Evolutionary conservation across 2,888 invertebrate species (phyloP).

Genomic region (Ophion costatus): DNA sequence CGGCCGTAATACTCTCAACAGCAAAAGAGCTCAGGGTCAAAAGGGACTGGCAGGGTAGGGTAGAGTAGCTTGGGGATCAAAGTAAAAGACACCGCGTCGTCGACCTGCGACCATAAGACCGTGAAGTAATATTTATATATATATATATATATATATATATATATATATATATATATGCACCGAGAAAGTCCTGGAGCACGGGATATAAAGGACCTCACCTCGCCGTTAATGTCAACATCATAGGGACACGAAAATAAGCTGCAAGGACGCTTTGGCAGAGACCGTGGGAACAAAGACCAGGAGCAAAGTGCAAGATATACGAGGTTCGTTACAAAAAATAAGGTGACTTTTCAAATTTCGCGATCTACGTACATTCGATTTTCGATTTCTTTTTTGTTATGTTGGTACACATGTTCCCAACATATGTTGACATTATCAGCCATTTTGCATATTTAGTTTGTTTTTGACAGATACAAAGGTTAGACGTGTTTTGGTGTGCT

Average conservation of each 20-base stretch:
- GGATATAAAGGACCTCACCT: conserved; percentile 36
- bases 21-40: conserved; percentile 59
- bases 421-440: too few relatives aligned
- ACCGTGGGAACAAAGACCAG: conserved; percentile 64
- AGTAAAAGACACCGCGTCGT: conserved; percentile 58
- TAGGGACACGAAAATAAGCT: conserved; percentile 26
- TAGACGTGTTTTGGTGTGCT: too few relatives aligned
- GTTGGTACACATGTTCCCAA: too few relatives aligned
- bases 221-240: conserved; percentile 17
- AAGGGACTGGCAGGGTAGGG: conserved; percentile 54
- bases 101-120: too few relatives aligned
- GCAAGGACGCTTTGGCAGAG: conserved; percentile 27
- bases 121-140: too few relatives aligned
- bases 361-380: too few relatives aligned
- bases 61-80: conserved; percentile 59
- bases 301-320: conserved; percentile 51
- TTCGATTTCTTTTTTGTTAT: too few relatives aligned
- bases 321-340: too few relatives aligned
- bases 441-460: too few relatives aligned
- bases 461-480: too few relatives aligned
- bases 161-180: conserved; percentile 1
- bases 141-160: conserved; percentile 31
- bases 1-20: conserved; percentile 29
- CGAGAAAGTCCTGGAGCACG: conserved; percentile 21
- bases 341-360: too few relatives aligned